Evolutionary conservation across 2,888 invertebrate genomes (phyloP), one percentile per base, ranked within the genome.

Genomic region (Dorcus hopei): DNA sequence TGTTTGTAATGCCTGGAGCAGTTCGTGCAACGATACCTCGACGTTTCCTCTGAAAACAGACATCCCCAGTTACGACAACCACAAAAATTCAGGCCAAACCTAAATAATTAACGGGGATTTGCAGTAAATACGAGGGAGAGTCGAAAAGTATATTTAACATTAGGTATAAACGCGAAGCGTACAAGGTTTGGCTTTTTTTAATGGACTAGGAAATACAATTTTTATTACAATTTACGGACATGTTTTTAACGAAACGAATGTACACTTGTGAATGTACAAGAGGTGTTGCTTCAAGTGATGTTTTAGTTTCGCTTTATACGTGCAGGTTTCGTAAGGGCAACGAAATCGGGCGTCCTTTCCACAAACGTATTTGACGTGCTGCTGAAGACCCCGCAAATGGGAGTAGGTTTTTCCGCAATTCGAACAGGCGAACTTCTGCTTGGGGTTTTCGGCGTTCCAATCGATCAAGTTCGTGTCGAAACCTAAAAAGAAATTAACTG

Each of bases 1-100:
- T 54, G 52, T 49, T 54, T 55, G 38, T 62, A 62, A 14, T 39
- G 41, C 40, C 52, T 62, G n/a, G 49, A 42, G 55, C 62, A 62
- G 33, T 51, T 52, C 11, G 40, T 49, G 14, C 63, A 63, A n/a
- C 38, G 52, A 42, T 43, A 58, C 16, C 50, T 23, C 6, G 26
- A 5, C 7, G 5, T 33, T 33, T 33, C 9, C 39, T 11, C 19
- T 40, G 11, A 11, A 19, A 52, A 38, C 19, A 38, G 8, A 40
- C n/a, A 3, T 33, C 6, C 26, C 6, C 6, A 33, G 5, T 33
- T 33, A 33, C 3, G 3, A 33, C 26, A 33, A 33, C 26, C 43
- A 9, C 7, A 9, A 16, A 43, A n/a, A 26, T 6, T 11, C 9
- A 47, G 1, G 9, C n/a, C 47, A 47, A 16, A 11, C n/a, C 47